phyloP scores from a whole-genome alignment of 2,797 vertebrate genomes.

The Rhodeus uyekii region DNA sequence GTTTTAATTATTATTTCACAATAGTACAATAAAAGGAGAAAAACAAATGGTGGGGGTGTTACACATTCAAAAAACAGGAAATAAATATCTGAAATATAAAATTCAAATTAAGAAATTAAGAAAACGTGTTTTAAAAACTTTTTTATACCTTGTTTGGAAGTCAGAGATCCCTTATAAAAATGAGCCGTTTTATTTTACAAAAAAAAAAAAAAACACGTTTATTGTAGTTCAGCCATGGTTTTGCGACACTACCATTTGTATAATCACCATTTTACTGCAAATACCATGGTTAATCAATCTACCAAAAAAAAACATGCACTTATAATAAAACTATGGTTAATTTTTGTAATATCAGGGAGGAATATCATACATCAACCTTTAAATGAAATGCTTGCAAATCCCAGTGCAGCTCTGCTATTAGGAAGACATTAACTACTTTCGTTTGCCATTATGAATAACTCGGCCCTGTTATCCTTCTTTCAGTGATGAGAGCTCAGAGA shows the following conservation, averaged over 20 bases:
- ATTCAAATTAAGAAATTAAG: too few species aligned
- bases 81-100: too few species aligned
- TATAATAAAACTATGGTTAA: background rate
- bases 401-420: background rate
- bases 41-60: too few species aligned
- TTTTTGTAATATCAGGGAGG: background rate
- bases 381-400: background rate
- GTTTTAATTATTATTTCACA: too few species aligned
- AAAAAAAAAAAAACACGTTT: background rate
- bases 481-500: constrained; percentile 74
- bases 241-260: too few species aligned
- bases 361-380: background rate
- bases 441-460: background rate
- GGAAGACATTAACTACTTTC: background rate
- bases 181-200: background rate
- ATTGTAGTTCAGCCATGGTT: too few species aligned
- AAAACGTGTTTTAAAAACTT: background rate
- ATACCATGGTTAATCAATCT: background rate
- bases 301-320: too few species aligned
- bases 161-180: background rate
- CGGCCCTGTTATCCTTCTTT: constrained; percentile 16
- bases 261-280: too few species aligned
- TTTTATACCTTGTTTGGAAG: background rate
- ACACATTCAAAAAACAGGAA: too few species aligned
- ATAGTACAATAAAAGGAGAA: too few species aligned